Conservation (phyloP, 2,888 invertebrate genomes). For the Sisyra nigra region DNA sequence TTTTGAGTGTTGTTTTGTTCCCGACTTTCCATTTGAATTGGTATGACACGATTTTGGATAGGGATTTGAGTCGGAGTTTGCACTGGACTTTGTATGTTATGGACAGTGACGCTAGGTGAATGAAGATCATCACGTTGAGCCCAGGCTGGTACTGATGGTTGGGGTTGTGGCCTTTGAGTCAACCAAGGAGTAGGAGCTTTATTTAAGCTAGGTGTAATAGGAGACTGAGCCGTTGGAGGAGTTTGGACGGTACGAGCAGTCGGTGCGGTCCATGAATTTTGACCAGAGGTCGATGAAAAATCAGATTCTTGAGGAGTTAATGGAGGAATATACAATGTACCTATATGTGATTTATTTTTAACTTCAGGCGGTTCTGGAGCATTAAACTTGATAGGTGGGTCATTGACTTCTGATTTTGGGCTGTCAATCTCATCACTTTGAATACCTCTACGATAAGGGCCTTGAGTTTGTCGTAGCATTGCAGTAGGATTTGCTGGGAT, state of each 20-base stretch:
- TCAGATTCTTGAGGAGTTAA: slow-evolving; percentile 13
- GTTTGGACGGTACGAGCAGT: slow-evolving; percentile 6
- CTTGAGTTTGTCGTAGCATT: slow-evolving; percentile 48
- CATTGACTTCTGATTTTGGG: slow-evolving; percentile 20
- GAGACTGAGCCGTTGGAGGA: slow-evolving; percentile 13
- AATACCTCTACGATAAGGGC: slow-evolving; percentile 28
- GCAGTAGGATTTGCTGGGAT: slow-evolving; percentile 59
- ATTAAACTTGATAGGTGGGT: slow-evolving; percentile 17
- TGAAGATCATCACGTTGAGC: slow-evolving; percentile 20
- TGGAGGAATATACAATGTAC: slow-evolving; percentile 38
- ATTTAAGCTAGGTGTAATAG: slow-evolving; percentile 30
- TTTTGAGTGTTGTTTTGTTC: slow-evolving; percentile 4
- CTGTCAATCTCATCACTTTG: slow-evolving; percentile 14
- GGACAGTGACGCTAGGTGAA: slow-evolving; percentile 35
- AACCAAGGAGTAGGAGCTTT: slow-evolving; percentile 46
- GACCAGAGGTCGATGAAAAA: slow-evolving; percentile 5
- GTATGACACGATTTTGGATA: slow-evolving; percentile 28
- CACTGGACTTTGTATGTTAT: slow-evolving; percentile 33
- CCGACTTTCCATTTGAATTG: slow-evolving; percentile 37
- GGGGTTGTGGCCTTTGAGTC: slow-evolving; percentile 25
- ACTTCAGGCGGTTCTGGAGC: slow-evolving; percentile 18
- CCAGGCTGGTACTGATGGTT: slow-evolving; percentile 34
- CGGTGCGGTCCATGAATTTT: slow-evolving; percentile 1
- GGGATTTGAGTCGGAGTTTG: slow-evolving; percentile 28
- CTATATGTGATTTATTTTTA: slow-evolving; percentile 25